Conservation (phyloP, 35 echinoderm and acorn worm genomes). For the Ophioderma brevispina region DNA sequence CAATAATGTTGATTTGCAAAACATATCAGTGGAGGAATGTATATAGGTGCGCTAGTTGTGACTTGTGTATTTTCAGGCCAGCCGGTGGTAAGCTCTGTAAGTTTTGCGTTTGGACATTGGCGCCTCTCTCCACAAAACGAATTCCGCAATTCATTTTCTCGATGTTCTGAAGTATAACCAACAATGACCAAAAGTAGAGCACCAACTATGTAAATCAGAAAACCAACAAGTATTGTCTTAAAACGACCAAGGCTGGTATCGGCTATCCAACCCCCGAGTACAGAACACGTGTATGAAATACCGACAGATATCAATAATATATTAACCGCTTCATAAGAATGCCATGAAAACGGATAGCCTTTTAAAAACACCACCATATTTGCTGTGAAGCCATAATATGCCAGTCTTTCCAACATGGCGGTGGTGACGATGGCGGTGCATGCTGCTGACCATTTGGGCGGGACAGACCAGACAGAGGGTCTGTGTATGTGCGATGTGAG, state of each 20-base stretch:
- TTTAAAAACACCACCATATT: constrained; percentile 88
- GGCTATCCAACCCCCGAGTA: constrained; percentile 74
- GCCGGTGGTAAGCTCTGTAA: too few relatives aligned
- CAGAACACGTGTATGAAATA: constrained; percentile 66
- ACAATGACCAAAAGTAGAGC: constrained; percentile 47
- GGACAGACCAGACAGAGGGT: constrained; percentile 41
- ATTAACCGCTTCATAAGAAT: constrained; percentile 51
- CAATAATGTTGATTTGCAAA: constrained; percentile 7
- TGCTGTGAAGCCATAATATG: constrained; percentile 82
- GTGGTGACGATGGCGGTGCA: constrained; percentile 68
- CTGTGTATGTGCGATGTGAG: neutral
- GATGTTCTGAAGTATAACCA: constrained; percentile 50
- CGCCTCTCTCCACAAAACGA: too few relatives aligned
- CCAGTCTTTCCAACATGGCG: constrained; percentile 76
- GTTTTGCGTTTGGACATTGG: too few relatives aligned
- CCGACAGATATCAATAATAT: constrained; percentile 45
- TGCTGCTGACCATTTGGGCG: constrained; percentile 28
- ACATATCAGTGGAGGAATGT: too few relatives aligned
- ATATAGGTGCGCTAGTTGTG: too few relatives aligned
- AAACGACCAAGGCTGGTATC: constrained; percentile 86
- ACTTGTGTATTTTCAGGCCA: too few relatives aligned
- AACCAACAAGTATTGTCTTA: constrained; percentile 70
- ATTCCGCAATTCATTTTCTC: too few relatives aligned
- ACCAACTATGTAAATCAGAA: constrained; percentile 70
- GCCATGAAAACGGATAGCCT: constrained; percentile 67